These are phyloP conservation scores for Plumapathes pennacea DNA, from an alignment of 92 coral and sea anemone genomes.

Conservation along the genomic window DNA sequence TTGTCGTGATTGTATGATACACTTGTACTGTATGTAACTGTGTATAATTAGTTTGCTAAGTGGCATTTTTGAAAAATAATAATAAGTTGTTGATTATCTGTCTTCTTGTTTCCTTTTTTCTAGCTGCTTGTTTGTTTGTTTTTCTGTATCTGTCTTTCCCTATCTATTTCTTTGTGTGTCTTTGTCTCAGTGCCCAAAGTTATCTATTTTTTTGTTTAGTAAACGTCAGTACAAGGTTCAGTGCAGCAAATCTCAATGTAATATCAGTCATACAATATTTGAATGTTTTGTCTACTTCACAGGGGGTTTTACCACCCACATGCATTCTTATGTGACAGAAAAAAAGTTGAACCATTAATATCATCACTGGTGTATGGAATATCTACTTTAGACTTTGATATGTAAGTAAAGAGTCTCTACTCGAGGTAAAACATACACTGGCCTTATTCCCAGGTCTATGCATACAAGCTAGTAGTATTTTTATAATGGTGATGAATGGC, in stretches of 20 bases:
- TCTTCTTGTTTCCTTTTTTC: background rate
- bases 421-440: too few species aligned
- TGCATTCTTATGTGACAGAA: conserved; percentile 78
- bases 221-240: too few species aligned
- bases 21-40: background rate
- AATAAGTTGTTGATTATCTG: too few species aligned
- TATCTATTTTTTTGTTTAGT: too few species aligned
- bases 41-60: too few species aligned
- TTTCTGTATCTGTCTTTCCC: background rate
- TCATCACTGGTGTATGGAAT: conserved; percentile 78
- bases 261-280: background rate
- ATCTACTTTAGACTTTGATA: conserved; percentile 82
- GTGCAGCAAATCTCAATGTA: too few species aligned
- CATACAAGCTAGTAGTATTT: too few species aligned
- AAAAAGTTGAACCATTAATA: conserved; percentile 61
- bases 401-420: conserved; percentile 56
- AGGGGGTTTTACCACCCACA: conserved; percentile 87
- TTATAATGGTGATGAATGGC: too few species aligned
- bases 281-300: background rate
- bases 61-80: too few species aligned
- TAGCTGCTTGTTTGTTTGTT: background rate
- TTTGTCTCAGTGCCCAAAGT: too few species aligned
- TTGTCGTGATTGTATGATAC: too few species aligned
- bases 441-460: too few species aligned
- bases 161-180: background rate